Evolutionary conservation across 2,888 invertebrate genomes (phyloP).

Genomic region (Allacma fusca): DNA sequence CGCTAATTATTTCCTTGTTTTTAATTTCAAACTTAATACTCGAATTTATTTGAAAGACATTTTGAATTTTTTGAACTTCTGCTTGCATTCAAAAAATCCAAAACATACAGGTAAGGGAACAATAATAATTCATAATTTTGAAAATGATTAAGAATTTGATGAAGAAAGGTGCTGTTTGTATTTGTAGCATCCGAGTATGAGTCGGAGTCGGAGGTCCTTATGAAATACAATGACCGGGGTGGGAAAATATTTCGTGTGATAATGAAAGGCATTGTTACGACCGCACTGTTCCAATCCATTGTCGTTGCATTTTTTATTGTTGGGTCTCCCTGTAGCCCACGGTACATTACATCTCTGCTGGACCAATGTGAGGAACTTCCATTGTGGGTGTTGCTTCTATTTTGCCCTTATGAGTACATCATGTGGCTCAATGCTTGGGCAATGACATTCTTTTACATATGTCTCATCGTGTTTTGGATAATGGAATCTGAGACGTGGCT

Average conservation of each 20-base stretch:
- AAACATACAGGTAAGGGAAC: too few species aligned
- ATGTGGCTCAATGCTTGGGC: constrained; percentile 9
- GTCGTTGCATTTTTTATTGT: background rate
- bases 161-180: too few species aligned
- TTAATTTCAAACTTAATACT: background rate
- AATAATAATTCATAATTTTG: too few species aligned
- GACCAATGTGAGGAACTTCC: background rate
- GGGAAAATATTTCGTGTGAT: background rate
- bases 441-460: background rate
- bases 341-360: background rate
- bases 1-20: background rate
- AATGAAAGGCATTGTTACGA: background rate
- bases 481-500: background rate
- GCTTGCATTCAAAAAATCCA: background rate
- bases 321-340: constrained; percentile 1
- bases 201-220: background rate
- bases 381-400: background rate
- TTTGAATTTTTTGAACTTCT: background rate
- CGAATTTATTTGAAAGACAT: background rate
- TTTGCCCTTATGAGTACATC: background rate
- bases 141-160: background rate
- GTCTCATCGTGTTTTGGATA: background rate
- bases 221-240: background rate
- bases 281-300: background rate
- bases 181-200: background rate